A percentile compares a stretch with the other conserved stretches of the same genome.
phyloP scores from a whole-genome alignment of 1,140 invertebrate species.

The Drosophila ohnishii region DNA sequence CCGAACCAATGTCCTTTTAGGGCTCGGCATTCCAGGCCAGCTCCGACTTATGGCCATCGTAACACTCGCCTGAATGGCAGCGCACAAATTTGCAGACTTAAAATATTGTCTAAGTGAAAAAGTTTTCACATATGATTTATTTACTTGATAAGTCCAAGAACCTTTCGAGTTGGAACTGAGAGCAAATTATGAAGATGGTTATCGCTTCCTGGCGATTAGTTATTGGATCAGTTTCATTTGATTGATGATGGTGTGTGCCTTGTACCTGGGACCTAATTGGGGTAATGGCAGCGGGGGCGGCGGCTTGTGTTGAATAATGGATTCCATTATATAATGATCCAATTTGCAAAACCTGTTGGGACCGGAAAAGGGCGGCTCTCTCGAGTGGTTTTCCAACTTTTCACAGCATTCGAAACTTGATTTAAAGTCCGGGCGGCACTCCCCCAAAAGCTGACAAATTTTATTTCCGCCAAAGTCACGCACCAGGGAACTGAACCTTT shows the following conservation, averaged over 20 bases:
- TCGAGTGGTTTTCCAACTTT: constrained; percentile 21
- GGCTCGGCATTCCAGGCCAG: constrained; percentile 22
- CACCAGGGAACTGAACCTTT: constrained; percentile 67
- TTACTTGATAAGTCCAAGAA: constrained; percentile 57
- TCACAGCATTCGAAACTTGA: constrained; percentile 58
- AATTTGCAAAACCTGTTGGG: constrained; percentile 48
- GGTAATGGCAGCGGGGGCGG: constrained; percentile 2
- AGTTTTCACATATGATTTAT: constrained; percentile 76
- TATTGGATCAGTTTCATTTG: constrained; percentile 46
- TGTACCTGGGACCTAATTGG: constrained; percentile 34
- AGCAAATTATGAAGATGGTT: constrained; percentile 51
- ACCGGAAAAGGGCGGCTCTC: constrained; percentile 11
- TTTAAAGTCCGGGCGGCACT: constrained; percentile 64
- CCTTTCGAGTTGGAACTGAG: background rate
- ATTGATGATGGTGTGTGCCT: constrained; percentile 39
- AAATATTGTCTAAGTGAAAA: constrained; percentile 77
- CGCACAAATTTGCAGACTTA: constrained; percentile 58
- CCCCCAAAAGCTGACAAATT: constrained; percentile 69
- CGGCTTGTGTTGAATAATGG: constrained; percentile 23
- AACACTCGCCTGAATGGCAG: constrained; percentile 47
- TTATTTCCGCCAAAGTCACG: constrained; percentile 76
- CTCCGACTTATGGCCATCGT: constrained; percentile 64
- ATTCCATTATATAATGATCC: constrained; percentile 51
- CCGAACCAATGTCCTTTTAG: constrained; percentile 6
- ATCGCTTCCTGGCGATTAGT: constrained; percentile 68